Percentiles rank a stretch among this genome's conserved stretches.
phyloP scores from a whole-genome alignment of 1,140 invertebrate genomes.

The Teleopsis dalmanni region DNA sequence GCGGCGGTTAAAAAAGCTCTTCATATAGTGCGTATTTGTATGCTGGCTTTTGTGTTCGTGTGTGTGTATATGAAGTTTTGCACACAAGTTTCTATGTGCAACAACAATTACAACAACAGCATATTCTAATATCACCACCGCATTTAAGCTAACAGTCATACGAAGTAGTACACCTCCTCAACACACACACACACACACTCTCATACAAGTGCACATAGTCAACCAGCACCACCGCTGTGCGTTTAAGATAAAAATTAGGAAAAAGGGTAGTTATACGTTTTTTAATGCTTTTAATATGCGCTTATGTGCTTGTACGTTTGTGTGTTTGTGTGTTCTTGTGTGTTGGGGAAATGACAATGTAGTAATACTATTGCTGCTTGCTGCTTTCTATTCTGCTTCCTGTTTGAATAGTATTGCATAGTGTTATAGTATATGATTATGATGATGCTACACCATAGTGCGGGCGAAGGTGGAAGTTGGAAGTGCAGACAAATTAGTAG shows the following conservation, averaged over 20 bases:
- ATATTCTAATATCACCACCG: no score
- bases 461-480: not conserved
- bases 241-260: slow-evolving; percentile 10
- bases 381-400: no score
- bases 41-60: no score
- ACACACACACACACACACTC: no score
- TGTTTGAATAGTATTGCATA: not conserved
- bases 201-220: not conserved
- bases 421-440: not conserved
- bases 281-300: slow-evolving; percentile 7
- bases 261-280: slow-evolving; percentile 15
- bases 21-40: no score
- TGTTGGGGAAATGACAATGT: not conserved
- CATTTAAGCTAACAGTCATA: no score
- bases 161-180: no score
- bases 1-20: no score
- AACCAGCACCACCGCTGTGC: not conserved
- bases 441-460: not conserved
- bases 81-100: no score
- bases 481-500: not conserved
- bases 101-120: no score
- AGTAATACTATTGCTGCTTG: no score
- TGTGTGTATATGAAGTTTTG: no score
- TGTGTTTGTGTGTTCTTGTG: slow-evolving; percentile 1
- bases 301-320: not conserved